These are phyloP conservation scores for Rhinichthys klamathensis DNA, from an alignment of 2,113 vertebrate species.

Conservation along the genomic window DNA sequence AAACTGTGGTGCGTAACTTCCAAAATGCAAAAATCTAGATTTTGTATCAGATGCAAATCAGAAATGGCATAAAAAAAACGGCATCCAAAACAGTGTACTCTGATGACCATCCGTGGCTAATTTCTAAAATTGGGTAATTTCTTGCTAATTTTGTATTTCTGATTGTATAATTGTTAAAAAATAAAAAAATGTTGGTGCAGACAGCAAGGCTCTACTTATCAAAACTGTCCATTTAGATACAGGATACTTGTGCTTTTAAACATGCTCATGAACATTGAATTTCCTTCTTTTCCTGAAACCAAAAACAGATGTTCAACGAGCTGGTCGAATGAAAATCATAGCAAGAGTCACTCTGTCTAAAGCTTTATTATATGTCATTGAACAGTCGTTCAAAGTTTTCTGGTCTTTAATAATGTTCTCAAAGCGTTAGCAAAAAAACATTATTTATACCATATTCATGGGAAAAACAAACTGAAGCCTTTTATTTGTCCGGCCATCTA, in stretches of 20 bases:
- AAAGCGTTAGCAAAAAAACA: not conserved
- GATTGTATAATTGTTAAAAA: not conserved
- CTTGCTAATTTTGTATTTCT: not conserved
- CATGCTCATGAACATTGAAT: slow-evolving; percentile 39
- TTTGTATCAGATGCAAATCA: not conserved
- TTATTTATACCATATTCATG: not conserved
- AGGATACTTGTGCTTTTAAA: slow-evolving; percentile 7
- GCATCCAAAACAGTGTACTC: not conserved
- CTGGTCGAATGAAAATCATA: slow-evolving; percentile 10
- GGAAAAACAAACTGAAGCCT: not conserved
- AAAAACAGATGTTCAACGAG: slow-evolving; percentile 28
- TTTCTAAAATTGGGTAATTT: not conserved
- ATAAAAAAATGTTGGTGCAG: not conserved
- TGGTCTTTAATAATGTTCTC: too few relatives aligned
- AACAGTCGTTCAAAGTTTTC: too few relatives aligned
- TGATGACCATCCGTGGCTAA: too few relatives aligned
- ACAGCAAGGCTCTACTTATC: not conserved
- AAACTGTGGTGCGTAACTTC: not conserved
- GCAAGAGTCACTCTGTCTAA: not conserved
- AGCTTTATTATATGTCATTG: not conserved
- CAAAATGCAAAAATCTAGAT: not conserved
- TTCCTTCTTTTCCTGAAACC: slow-evolving; percentile 41
- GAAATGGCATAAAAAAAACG: not conserved
- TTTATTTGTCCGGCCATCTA: not conserved
- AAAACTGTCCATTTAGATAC: not conserved